phyloP scores from a whole-genome alignment of 2,888 invertebrate species.

The Cremastinae sp. region DNA sequence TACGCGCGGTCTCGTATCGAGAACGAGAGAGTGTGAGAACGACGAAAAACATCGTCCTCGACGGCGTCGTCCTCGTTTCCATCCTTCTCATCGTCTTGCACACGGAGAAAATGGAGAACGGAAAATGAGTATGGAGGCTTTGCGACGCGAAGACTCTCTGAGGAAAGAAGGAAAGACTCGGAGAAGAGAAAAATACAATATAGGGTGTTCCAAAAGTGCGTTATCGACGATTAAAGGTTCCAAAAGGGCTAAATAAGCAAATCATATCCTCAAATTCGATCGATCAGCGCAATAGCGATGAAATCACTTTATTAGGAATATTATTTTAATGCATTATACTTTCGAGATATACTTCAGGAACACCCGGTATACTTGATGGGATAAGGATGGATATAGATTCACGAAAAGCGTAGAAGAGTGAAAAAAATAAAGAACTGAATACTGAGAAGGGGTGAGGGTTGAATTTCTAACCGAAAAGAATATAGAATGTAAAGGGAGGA shows the following conservation, averaged over 20 bases:
- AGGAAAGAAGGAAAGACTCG: slow-evolving; percentile 25
- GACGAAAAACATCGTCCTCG: slow-evolving; percentile 31
- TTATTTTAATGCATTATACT: too few species aligned
- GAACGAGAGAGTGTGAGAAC: slow-evolving; percentile 41
- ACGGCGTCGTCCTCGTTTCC: slow-evolving; percentile 52
- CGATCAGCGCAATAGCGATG: too few species aligned
- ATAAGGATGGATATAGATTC: too few species aligned
- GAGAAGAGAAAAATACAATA: slow-evolving; percentile 42
- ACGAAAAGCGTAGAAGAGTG: too few species aligned
- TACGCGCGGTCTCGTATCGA: slow-evolving; percentile 51
- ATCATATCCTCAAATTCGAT: too few species aligned
- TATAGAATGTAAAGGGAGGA: slow-evolving; percentile 29
- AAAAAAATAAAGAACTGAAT: not conserved
- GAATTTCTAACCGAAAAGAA: slow-evolving; percentile 9
- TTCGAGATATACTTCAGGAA: too few species aligned
- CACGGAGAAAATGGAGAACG: slow-evolving; percentile 64
- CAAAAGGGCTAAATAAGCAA: too few species aligned
- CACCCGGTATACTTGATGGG: too few species aligned
- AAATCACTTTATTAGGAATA: too few species aligned
- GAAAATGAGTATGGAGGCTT: slow-evolving; percentile 71
- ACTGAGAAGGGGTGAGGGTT: slow-evolving; percentile 3
- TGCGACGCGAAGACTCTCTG: slow-evolving; percentile 61
- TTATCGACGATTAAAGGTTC: slow-evolving; percentile 63
- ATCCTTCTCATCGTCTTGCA: slow-evolving; percentile 33
- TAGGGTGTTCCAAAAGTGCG: slow-evolving; percentile 3